phyloP scores from a whole-genome alignment of 2,797 vertebrate genomes.

The Megaceryle alcyon region DNA sequence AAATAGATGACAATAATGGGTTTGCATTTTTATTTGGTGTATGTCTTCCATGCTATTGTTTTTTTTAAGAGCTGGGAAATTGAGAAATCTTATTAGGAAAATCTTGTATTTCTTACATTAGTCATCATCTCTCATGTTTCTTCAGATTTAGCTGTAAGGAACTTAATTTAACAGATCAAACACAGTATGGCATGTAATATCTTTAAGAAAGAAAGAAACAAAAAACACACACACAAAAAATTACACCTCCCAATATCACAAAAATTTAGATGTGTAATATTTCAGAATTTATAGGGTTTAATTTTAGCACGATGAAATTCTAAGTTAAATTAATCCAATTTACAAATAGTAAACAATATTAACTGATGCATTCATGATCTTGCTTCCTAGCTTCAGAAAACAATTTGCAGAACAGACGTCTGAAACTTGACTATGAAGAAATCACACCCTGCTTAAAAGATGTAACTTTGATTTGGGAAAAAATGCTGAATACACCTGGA shows the following conservation, averaged over 20 bases:
- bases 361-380: not conserved
- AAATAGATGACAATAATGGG: not conserved
- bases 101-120: not conserved
- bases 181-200: not conserved
- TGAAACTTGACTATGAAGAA: constrained; percentile 97
- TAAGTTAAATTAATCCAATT: not conserved
- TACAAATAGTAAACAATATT: not conserved
- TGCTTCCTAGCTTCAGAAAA: constrained; percentile 87
- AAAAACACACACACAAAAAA: not conserved
- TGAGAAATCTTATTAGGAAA: not conserved
- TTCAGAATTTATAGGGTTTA: not conserved
- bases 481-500: constrained; percentile 88
- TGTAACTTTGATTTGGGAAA: constrained; percentile 94
- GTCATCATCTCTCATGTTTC: not conserved
- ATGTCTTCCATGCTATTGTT: not conserved
- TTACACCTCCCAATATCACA: not conserved
- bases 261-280: not conserved
- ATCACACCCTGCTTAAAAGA: constrained; percentile 96
- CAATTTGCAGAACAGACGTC: constrained; percentile 91
- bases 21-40: not conserved
- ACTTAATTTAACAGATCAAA: not conserved
- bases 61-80: not conserved
- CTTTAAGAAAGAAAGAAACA: not conserved
- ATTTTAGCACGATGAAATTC: not conserved
- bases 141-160: not conserved